Conservation (phyloP, 2,113 vertebrate species). For the Campylomormyrus tamandua region DNA sequence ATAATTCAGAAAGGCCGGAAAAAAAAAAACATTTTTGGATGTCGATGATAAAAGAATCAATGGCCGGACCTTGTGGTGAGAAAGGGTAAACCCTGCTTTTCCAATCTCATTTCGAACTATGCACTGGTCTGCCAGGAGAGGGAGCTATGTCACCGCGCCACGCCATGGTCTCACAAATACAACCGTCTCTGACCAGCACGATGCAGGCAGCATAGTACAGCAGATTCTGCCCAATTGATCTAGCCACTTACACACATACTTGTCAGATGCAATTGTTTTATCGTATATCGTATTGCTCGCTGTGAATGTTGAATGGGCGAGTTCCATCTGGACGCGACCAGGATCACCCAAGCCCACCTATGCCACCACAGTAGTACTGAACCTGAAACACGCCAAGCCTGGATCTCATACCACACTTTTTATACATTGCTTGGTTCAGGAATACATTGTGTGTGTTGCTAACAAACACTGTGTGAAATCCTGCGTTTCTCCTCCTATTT, state of each 20-base stretch:
- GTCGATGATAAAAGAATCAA: too few species aligned
- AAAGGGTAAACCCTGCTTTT: neutral
- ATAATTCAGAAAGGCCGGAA: neutral
- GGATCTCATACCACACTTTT: neutral
- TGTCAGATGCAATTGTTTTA: neutral
- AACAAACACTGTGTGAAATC: neutral
- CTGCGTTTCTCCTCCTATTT: neutral
- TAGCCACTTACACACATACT: neutral
- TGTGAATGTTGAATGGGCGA: neutral
- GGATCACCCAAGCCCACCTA: too few species aligned
- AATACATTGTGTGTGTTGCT: neutral
- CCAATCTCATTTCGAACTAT: neutral
- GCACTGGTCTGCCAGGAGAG: neutral
- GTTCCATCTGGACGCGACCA: too few species aligned
- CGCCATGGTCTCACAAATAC: neutral
- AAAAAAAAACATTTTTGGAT: too few species aligned
- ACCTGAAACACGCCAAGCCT: neutral
- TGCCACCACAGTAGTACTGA: too few species aligned
- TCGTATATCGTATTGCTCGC: neutral
- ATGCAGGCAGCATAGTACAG: neutral
- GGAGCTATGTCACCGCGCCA: neutral
- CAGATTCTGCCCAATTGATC: neutral
- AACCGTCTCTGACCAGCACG: neutral
- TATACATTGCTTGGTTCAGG: neutral
- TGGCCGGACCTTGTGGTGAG: too few species aligned